phyloP scores from a whole-genome alignment of 2,888 invertebrate genomes.

The Cheilosia urbana region DNA sequence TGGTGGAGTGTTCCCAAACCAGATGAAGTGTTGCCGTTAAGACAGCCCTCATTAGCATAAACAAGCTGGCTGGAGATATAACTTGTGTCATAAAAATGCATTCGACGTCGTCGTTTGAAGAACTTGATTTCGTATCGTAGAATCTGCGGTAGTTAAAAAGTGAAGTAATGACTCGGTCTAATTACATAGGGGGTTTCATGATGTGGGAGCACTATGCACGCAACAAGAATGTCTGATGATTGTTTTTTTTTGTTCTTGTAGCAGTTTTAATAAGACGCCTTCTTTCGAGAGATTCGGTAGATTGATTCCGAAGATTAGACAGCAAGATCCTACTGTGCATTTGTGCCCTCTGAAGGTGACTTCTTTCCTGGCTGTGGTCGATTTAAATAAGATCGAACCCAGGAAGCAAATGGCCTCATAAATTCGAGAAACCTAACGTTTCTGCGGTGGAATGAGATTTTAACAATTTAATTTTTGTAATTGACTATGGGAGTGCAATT shows the following conservation, averaged over 20 bases:
- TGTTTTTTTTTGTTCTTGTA: background rate
- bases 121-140: slow-evolving; percentile 22
- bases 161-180: slow-evolving; percentile 41
- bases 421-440: too few species aligned
- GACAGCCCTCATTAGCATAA: slow-evolving; percentile 57
- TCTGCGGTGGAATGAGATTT: too few species aligned
- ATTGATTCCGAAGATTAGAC: background rate
- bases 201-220: slow-evolving; percentile 21
- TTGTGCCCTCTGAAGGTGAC: too few species aligned
- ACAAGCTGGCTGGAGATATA: slow-evolving; percentile 49
- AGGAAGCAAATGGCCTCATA: too few species aligned
- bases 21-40: slow-evolving; percentile 40
- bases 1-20: background rate
- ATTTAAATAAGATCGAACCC: too few species aligned
- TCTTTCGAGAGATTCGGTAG: slow-evolving; percentile 2
- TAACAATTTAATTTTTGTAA: too few species aligned
- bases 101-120: background rate
- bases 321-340: too few species aligned
- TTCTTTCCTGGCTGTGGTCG: too few species aligned
- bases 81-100: slow-evolving; percentile 38
- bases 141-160: slow-evolving; percentile 41
- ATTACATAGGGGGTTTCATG: slow-evolving; percentile 39
- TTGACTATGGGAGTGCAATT: too few species aligned
- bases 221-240: background rate
- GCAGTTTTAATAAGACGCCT: background rate